Base-by-base conservation (phyloP, 2,888 invertebrate species). In the Entomobrya proxima region DNA sequence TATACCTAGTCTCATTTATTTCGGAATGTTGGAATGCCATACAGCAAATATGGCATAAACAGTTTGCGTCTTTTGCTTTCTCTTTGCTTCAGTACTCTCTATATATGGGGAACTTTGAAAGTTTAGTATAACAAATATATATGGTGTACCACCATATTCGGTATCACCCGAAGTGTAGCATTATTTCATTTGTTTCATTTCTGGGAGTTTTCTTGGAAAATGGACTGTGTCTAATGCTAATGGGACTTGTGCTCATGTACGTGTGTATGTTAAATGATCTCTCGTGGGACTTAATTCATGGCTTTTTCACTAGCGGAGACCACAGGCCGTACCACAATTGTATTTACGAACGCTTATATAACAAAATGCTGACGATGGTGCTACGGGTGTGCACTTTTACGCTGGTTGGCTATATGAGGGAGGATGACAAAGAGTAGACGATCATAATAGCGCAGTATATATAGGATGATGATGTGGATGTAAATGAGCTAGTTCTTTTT, bases 171-270 rank as follows among this genome's bases (percentile, higher is more conserved):
- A 35, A 55, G 75, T 77, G 69, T 78, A 55, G 44, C 64, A 78
- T 88, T 83, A 85, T 89, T 89, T 89, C 87, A 88, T 89, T 89
- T 87, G 85, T 88, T 87, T 88, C 86, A 83, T 88, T 88, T 87
- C 81, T 77, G 72, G 76, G 78, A 87, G 86, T 88, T 89, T 89
- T 88, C 87, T 86, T 81, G 87, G 87, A 88, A 86, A 87, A 88
- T 88, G 86, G 89, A 87, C 87, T 88, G 87, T 88, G 86, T 88
- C 89, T 89, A 89, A 89, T 89, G 87, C 88, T 88, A 89, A 88
- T 88, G 88, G 86, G 76, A 82, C 35, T 82, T 86, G 82, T 88
- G 86, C 52, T 86, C 86, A 82, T 85, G 82, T 78, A 82, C 76
- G 80, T 87, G 87, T 87, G 85, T 78, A 88, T 86, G 85, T 86